phyloP scores from a whole-genome alignment of 2,113 vertebrate genomes.

The Uropsilus gracilis region DNA sequence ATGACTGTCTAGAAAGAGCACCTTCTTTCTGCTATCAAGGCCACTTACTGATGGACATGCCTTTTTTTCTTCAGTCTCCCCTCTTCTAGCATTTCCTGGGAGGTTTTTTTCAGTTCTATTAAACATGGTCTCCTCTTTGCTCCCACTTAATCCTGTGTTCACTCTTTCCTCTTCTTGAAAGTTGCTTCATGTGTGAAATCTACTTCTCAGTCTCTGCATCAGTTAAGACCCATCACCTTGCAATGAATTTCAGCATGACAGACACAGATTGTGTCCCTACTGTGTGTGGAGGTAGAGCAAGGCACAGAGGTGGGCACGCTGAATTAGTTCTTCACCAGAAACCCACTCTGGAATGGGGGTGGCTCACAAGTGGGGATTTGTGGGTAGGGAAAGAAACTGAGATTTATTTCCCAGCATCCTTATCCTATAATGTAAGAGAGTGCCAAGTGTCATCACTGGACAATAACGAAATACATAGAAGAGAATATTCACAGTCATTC shows the following conservation, averaged over 20 bases:
- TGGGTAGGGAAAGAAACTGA: background rate
- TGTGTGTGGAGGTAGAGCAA: background rate
- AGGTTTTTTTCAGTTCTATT: background rate
- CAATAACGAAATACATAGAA: background rate
- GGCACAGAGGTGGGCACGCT: background rate
- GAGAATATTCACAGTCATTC: background rate
- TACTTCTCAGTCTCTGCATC: background rate
- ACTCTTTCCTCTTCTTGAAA: background rate
- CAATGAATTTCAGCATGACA: background rate
- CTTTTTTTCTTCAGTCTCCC: fast-evolving
- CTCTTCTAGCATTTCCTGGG: background rate
- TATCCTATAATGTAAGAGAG: background rate
- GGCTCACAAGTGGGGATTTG: background rate
- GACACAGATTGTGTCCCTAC: background rate
- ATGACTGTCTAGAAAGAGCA: background rate
- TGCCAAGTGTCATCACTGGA: background rate
- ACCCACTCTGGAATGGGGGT: background rate
- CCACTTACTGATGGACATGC: fast-evolving
- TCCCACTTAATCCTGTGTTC: background rate
- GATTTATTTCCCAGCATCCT: background rate
- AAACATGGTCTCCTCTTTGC: background rate
- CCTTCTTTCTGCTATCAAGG: background rate
- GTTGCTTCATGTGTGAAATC: background rate
- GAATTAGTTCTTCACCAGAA: background rate
- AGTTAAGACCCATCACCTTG: background rate